phyloP scores from a whole-genome alignment of 2,888 invertebrate genomes.

The Dorcus parallelipipedus region DNA sequence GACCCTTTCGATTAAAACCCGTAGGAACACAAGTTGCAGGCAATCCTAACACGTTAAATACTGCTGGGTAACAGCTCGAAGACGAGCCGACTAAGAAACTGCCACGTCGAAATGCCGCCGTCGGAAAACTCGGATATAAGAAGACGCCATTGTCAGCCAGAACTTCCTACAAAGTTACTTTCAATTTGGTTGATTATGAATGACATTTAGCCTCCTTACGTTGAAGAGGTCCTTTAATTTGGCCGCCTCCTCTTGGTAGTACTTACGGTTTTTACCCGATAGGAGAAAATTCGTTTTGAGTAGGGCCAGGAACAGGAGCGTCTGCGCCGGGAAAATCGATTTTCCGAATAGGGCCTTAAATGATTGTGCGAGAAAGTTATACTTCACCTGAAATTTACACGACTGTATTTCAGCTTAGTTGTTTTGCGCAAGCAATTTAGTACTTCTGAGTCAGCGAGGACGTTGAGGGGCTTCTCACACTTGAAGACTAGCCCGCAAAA shows the following conservation, averaged over 20 bases:
- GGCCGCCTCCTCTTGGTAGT: constrained; percentile 42
- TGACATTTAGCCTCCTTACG: constrained; percentile 36
- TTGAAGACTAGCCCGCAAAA: constrained; percentile 25
- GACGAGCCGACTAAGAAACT: constrained; percentile 57
- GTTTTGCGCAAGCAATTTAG: background rate
- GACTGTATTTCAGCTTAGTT: background rate
- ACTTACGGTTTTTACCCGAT: constrained; percentile 27
- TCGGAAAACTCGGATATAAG: constrained; percentile 67
- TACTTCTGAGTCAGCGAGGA: constrained; percentile 11
- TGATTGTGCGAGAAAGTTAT: constrained; percentile 28
- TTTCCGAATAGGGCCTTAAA: constrained; percentile 33
- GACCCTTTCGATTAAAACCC: constrained; percentile 57
- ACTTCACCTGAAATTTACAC: constrained; percentile 39
- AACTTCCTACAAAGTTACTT: constrained; percentile 47
- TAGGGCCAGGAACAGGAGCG: constrained; percentile 51
- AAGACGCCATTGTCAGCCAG: constrained; percentile 70
- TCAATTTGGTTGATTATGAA: too few species aligned
- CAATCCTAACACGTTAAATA: constrained; percentile 69
- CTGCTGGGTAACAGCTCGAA: constrained; percentile 61
- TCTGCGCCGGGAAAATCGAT: constrained; percentile 49
- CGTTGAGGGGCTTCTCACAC: background rate
- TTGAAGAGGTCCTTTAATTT: constrained; percentile 45
- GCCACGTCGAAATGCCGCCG: constrained; percentile 63
- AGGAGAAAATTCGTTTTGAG: constrained; percentile 49
- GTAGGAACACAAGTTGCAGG: constrained; percentile 75